phyloP scores from a whole-genome alignment of 1,140 invertebrate species.

The Theocolax elegans region DNA sequence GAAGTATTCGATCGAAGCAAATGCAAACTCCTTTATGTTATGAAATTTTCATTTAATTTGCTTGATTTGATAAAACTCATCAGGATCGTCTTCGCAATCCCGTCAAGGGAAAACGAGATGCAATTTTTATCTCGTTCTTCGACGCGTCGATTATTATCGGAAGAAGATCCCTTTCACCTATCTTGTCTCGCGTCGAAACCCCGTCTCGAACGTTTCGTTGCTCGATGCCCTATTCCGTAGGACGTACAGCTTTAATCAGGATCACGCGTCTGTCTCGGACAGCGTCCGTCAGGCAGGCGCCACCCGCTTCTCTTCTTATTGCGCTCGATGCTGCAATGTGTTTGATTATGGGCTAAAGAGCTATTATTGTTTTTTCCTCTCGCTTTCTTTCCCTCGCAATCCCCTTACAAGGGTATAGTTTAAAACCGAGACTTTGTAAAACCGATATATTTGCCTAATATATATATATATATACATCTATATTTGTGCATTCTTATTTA shows the following conservation, averaged over 20 bases:
- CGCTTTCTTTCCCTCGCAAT: neutral
- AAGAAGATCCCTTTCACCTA: slow-evolving; percentile 22
- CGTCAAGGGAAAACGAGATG: slow-evolving; percentile 19
- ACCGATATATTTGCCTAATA: too few species aligned
- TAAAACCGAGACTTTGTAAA: too few species aligned
- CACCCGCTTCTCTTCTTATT: slow-evolving; percentile 31
- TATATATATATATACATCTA: too few species aligned
- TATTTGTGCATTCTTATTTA: too few species aligned
- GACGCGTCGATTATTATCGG: slow-evolving; percentile 14
- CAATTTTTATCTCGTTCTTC: slow-evolving; percentile 8
- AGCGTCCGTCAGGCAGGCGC: slow-evolving; percentile 56
- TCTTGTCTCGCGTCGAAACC: neutral
- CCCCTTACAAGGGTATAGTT: too few species aligned
- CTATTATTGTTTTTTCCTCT: neutral
- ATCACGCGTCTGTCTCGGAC: slow-evolving; percentile 52
- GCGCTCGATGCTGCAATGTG: too few species aligned
- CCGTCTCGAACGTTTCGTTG: neutral
- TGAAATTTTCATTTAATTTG: too few species aligned
- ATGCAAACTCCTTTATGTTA: too few species aligned
- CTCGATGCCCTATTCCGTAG: slow-evolving; percentile 22
- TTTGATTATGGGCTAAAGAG: too few species aligned
- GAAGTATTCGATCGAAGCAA: too few species aligned
- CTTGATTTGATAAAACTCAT: too few species aligned
- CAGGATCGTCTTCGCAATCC: too few species aligned
- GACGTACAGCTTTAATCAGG: slow-evolving; percentile 60